phyloP scores from a whole-genome alignment of 1,140 invertebrate species.

The Pseudomyrmex gracilis region DNA sequence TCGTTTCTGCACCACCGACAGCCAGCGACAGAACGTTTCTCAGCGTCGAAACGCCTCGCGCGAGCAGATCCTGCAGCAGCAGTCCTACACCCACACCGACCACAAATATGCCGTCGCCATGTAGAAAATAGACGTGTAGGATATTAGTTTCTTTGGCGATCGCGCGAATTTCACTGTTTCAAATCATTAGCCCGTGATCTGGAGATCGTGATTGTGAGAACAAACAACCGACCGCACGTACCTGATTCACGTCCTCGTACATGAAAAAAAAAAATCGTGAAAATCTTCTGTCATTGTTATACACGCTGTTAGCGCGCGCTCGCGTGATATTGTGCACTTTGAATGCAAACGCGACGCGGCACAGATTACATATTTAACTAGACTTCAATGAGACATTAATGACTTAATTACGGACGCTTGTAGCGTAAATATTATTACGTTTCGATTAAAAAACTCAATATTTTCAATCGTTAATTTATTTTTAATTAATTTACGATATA shows the following conservation, averaged over 20 bases:
- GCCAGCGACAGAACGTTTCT: constrained; percentile 74
- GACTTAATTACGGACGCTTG: background rate
- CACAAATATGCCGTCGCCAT: constrained; percentile 52
- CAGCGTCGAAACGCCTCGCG: constrained; percentile 78
- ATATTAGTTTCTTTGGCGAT: background rate
- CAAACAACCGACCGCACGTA: constrained; percentile 41
- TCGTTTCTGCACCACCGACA: constrained; percentile 71
- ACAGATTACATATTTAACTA: constrained; percentile 13
- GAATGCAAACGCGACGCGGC: constrained; percentile 30
- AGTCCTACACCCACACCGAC: constrained; percentile 83
- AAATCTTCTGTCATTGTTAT: constrained; percentile 47
- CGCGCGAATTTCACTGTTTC: background rate
- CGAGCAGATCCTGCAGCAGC: constrained; percentile 85
- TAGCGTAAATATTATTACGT: background rate
- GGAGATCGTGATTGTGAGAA: constrained; percentile 4
- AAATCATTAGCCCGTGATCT: constrained; percentile 6
- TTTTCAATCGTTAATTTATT: background rate
- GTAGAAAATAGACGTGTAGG: constrained; percentile 62
- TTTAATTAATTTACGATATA: background rate
- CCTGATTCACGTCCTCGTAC: constrained; percentile 40
- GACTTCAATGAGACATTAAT: constrained; percentile 6
- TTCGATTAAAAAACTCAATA: background rate
- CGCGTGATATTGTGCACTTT: constrained; percentile 12
- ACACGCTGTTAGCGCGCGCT: constrained; percentile 4
- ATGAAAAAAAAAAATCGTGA: constrained; percentile 5